A percentile compares a stretch with the other conserved stretches of the same genome.
Evolutionary conservation across 2,888 invertebrate species (phyloP).

Genomic region (Zaprionus obscuricornis): DNA sequence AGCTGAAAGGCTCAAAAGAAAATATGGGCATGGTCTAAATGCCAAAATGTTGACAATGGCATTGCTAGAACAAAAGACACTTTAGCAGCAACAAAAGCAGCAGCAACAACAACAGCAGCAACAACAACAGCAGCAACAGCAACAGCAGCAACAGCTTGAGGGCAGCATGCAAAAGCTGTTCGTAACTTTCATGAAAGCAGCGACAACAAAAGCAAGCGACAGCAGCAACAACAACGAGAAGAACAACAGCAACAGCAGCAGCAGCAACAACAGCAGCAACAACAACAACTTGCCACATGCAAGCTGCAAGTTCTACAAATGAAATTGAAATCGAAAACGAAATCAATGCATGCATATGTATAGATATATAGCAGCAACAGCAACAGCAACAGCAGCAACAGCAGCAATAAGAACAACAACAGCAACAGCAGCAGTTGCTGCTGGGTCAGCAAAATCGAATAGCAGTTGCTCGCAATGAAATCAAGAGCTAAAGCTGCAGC

Average conservation of each 20-base stretch:
- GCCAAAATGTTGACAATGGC: slow-evolving; percentile 52
- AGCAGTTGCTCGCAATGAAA: slow-evolving; percentile 3
- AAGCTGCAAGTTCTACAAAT: slow-evolving; percentile 53
- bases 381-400: too few relatives aligned
- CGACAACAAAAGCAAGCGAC: slow-evolving; percentile 14
- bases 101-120: slow-evolving; percentile 23
- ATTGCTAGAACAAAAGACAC: slow-evolving; percentile 46
- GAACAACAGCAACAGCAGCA: neutral
- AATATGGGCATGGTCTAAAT: slow-evolving; percentile 23
- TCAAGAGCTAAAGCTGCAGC: slow-evolving; percentile 10
- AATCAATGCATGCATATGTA: slow-evolving; percentile 76
- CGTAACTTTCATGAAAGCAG: slow-evolving; percentile 48
- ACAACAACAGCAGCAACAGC: slow-evolving; percentile 17
- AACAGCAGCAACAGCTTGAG: slow-evolving; percentile 19
- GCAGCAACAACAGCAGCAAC: neutral
- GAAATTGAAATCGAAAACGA: slow-evolving; percentile 79
- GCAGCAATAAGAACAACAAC: too few relatives aligned
- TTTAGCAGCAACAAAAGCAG: slow-evolving; percentile 21
- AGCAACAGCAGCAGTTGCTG: slow-evolving; percentile 7
- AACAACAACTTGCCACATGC: slow-evolving; percentile 9
- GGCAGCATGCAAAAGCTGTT: slow-evolving; percentile 52
- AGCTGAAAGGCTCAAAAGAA: slow-evolving; percentile 26
- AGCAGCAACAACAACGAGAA: slow-evolving; percentile 1
- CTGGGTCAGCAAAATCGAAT: too few relatives aligned
- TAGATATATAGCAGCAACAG: slow-evolving; percentile 34